Base-by-base conservation (phyloP, 2,113 vertebrate genomes). In the Scatophagus argus region DNA sequence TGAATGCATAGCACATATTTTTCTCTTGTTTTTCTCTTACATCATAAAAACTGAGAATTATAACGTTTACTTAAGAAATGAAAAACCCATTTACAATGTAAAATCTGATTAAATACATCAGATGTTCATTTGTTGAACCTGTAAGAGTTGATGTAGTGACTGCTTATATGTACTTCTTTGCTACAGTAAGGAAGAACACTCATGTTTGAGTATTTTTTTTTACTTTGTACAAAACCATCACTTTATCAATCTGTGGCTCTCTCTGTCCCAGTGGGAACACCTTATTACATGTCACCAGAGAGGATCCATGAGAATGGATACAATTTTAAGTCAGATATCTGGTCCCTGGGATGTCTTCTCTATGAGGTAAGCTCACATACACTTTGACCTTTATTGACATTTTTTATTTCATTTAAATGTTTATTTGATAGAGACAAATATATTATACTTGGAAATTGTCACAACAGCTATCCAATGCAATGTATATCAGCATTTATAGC, bases 261-360 rank as follows among this genome's bases (percentile, higher is more conserved):
- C 38, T 87, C 27, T 91, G 55, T 91, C 91, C 12, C 95, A 99
- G 97, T 99, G 93, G 97, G 97, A 90, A 99, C 97, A 4, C 97
- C 97, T 0, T 98, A 98, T 93, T 99, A 99, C 79, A 99, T 99
- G 97, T 98, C 97, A 54, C 97, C 97, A 0, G 97, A 99, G 93
- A 96, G 97, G 89, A 98, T 98, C 93, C 97, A 98, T 2, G 97
- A 98, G 94, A 97, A 96, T 0, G 97, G 97, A 83, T 98, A 99
- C 92, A 98, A 99, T 93, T 99, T 98, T 91, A 99, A 99, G 88
- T 99, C 97, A 0, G 97, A 99, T 89, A 98, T 98, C 95, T 99
- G 97, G 97, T 99, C 97, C 71, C 92, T 99, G 91, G 97, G 97
- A 83, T 99, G 97, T 84, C 94, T 99, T 77, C 92, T 99, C 56